Evolutionary conservation across 2,797 vertebrate species (phyloP), one percentile per base, ranked within the genome.

Genomic region (Rhinogobio ventralis): DNA sequence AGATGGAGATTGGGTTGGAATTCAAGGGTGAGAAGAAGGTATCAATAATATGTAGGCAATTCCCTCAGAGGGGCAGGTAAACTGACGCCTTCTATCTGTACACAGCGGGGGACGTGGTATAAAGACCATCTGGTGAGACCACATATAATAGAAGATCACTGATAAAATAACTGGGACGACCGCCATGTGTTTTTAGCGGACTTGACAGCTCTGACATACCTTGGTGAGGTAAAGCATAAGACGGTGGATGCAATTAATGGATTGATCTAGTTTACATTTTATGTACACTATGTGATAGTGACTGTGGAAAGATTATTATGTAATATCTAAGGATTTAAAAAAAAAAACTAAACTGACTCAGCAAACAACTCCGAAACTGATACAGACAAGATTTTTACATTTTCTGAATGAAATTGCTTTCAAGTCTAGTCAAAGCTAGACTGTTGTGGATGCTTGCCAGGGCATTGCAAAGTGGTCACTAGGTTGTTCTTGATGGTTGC

Each of bases 71-170:
- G 60, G 25, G 45, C 62, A 81, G 30, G 60, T 83, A 68, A 79
- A 23, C 71, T 84, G 30, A 42, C 19, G 2, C 51, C 51, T 71
- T 49, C 76, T 79, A 28, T 69, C 82, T 33, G 19, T 62, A 25
- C 33, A 46, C 66, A 77, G 39, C 62, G 28, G 39, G 82, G 72
- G 46, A 15, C n/a, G 20, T 3, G 6, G 42, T 68, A 66, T 1
- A 6, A 62, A 45, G 76, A 68, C 81, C 81, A 84, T 87, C 82
- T 84, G 72, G 53, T 83, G 57, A 77, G 42, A 81, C 7, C 23
- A 64, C 14, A 73, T 71, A 49, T 49, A 67, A 33, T 45, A 39
- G 20, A 73, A 42, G 25, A 5, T 66, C 62, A 68, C 33, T 3
- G 49, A 67, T 64, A 71, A 36, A 57, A 17, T 17, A 79, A 66